Evolutionary conservation across 2,113 vertebrate species (phyloP).

Genomic region (Ceyx cyanopectus): DNA sequence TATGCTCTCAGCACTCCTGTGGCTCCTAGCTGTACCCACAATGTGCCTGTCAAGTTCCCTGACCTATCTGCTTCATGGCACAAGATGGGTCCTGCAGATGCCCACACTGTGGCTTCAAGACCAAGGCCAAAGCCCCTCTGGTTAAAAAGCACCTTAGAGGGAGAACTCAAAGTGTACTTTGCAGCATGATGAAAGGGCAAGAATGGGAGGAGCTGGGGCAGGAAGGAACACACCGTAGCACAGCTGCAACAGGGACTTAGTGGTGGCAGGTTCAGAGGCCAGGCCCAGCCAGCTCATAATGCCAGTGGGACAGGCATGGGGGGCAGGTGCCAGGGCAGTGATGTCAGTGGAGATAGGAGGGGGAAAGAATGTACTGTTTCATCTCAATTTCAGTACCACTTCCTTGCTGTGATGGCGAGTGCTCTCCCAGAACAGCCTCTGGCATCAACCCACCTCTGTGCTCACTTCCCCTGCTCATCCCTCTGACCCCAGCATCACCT

Average conservation of each 20-base stretch:
- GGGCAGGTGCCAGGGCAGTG: not conserved
- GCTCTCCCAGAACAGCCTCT: not conserved
- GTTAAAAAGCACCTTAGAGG: fast-evolving
- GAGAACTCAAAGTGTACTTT: not conserved
- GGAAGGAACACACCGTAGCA: not conserved
- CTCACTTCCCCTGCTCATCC: not conserved
- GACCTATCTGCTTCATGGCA: fast-evolving
- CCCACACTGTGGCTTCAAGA: fast-evolving
- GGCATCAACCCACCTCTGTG: not conserved
- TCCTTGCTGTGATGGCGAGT: fast-evolving
- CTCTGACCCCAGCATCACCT: not conserved
- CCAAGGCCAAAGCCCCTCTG: fast-evolving
- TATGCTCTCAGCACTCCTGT: fast-evolving
- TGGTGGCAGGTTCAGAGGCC: not conserved
- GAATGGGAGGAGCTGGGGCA: slow-evolving; percentile 28
- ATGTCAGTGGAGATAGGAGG: fast-evolving
- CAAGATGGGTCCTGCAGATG: not conserved
- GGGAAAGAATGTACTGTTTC: fast-evolving
- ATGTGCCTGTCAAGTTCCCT: fast-evolving
- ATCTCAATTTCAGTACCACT: not conserved
- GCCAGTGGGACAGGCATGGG: not conserved
- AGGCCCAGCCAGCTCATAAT: fast-evolving
- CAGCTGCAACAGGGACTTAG: fast-evolving
- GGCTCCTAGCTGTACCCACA: not conserved
- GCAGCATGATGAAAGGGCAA: not conserved